These are phyloP conservation scores for Serinus canaria DNA, from an alignment of 2,113 vertebrate species.

Conservation along the genomic window DNA sequence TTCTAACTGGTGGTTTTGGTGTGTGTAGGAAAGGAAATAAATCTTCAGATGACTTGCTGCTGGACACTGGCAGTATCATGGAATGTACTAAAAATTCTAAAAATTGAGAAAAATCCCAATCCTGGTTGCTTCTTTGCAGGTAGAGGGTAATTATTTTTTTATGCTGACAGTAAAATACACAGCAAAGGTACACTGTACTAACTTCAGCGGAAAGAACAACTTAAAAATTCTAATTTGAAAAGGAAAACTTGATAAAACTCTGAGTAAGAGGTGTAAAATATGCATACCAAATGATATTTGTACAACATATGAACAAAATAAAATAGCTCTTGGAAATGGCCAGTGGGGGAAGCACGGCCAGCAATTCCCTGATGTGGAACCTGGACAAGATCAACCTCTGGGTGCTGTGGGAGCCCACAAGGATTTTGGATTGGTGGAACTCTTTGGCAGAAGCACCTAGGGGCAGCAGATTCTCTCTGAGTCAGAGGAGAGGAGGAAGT, in stretches of 20 bases:
- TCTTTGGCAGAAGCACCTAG: neutral
- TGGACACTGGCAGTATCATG: neutral
- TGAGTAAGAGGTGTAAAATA: neutral
- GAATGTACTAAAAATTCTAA: neutral
- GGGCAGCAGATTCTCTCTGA: no score
- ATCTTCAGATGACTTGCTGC: neutral
- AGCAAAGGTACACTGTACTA: neutral
- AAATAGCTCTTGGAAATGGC: neutral
- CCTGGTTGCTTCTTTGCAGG: neutral
- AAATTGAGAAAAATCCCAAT: neutral
- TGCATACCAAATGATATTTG: neutral
- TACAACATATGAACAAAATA: neutral
- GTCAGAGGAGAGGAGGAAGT: neutral
- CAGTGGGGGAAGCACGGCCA: rapidly evolving
- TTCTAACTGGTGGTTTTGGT: neutral
- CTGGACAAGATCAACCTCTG: neutral
- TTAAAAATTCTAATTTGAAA: neutral
- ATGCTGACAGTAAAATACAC: neutral
- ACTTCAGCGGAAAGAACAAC: neutral
- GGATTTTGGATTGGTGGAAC: neutral
- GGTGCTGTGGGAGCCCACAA: rapidly evolving
- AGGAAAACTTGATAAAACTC: neutral
- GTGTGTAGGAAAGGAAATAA: neutral
- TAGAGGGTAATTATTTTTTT: neutral
- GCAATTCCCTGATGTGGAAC: rapidly evolving